These are phyloP conservation scores for Myotis pilosus DNA, from an alignment of 2,797 vertebrate species.

Conservation along the genomic window DNA sequence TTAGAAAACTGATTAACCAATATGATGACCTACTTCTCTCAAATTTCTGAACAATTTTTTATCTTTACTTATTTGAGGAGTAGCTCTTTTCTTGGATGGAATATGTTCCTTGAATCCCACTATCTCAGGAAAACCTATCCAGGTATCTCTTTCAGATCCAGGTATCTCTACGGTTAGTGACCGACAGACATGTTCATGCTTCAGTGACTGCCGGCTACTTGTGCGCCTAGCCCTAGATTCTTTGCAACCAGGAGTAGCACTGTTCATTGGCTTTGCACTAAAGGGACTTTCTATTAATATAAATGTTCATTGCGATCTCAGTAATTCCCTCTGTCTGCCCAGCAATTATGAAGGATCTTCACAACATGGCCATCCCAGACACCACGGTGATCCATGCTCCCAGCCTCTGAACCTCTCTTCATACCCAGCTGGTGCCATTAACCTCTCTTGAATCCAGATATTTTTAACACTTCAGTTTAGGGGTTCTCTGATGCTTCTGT, in stretches of 20 bases:
- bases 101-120: not conserved
- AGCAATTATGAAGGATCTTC: not conserved
- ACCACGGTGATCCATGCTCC: not conserved
- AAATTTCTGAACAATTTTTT: not conserved
- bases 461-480: slow-evolving; percentile 3
- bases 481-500: not conserved
- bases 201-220: not conserved
- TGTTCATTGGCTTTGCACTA: not conserved
- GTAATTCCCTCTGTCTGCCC: not conserved
- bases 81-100: not conserved
- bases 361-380: not conserved
- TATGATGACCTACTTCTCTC: not conserved
- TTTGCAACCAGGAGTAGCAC: not conserved
- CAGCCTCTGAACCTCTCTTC: not conserved
- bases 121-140: not conserved
- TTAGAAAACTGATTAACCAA: not conserved
- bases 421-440: not conserved
- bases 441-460: not conserved
- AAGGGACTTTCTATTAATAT: not conserved
- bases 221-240: not conserved
- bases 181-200: not conserved
- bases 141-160: not conserved
- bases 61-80: not conserved
- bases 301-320: not conserved
- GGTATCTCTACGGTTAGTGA: not conserved